Conservation (phyloP, 2,113 vertebrate genomes). For the mouse (Mus musculus) region GRCm39 chr3:95721001-95721500, state of each 20-base stretch:
- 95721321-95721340: not conserved
- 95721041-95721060: not conserved
- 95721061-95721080: not conserved
- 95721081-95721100: not conserved
- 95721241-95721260: too few relatives aligned
- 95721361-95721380: not conserved
- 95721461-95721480: conserved; percentile 14
- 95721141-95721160: too few relatives aligned
- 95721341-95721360: not conserved
- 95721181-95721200: too few relatives aligned
- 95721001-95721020: not conserved
- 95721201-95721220: too few relatives aligned
- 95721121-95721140: not conserved
- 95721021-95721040: not conserved
- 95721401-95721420: not conserved
- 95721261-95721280: not conserved
- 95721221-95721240: too few relatives aligned
- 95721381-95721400: not conserved
- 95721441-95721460: conserved; percentile 4
- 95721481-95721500: conserved; percentile 15
- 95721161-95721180: too few relatives aligned
- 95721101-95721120: not conserved
- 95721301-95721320: not conserved
- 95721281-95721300: not conserved
- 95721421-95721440: conserved; percentile 21